Evolutionary conservation across 2,797 vertebrate genomes (phyloP), one percentile per base, ranked within the genome.

Genomic region (Stomatorhinus walkeri): DNA sequence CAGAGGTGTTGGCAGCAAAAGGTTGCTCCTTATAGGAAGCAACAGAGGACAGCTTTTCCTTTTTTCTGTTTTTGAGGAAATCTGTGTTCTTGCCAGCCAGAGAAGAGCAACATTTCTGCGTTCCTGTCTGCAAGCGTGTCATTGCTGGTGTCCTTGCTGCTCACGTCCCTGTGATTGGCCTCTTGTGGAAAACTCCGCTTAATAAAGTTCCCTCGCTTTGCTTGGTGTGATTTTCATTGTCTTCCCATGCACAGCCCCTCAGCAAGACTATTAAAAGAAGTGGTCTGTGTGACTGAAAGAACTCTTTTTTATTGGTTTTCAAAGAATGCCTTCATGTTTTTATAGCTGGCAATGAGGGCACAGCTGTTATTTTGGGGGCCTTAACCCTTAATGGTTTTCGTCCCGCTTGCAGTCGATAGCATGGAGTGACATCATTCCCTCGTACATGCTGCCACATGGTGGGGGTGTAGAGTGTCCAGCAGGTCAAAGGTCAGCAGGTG

Each of bases 261-360:
- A 81, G 76, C 68, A 72, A 3, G 40, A 19, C 72, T 43, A 81
- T 81, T 81, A 81, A 81, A 81, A 81, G 76, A 46, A 81, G 76
- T 22, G 40, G 36, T 22, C 76, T 46, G 36, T 81, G 76, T 46
- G 76, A 46, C 76, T 81, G 40, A 81, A 22, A 46, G 76, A 46
- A 22, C 40, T 43, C 64, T 81, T 43, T 43, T 81, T 22, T 46
- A 81, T 81, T 46, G 76, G 76, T n/a, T 81, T 81, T 81, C 76
- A 40, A 46, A 46, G 76, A 81, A 46, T 36, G 40, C 76, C 19
- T 19, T 22, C 43, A 46, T 81, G 76, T 81, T 81, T 81, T 81
- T 95, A 95, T 96, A 46, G 76, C 76, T 43, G 19, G 16, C 40
- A 46, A 46, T 81, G 40, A 81, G 40, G 40, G 40, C 16, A 46